A percentile compares a stretch with the other conserved stretches of the same genome.
Conservation (phyloP, 2,888 invertebrate species). For the Coelinius sp. region DNA sequence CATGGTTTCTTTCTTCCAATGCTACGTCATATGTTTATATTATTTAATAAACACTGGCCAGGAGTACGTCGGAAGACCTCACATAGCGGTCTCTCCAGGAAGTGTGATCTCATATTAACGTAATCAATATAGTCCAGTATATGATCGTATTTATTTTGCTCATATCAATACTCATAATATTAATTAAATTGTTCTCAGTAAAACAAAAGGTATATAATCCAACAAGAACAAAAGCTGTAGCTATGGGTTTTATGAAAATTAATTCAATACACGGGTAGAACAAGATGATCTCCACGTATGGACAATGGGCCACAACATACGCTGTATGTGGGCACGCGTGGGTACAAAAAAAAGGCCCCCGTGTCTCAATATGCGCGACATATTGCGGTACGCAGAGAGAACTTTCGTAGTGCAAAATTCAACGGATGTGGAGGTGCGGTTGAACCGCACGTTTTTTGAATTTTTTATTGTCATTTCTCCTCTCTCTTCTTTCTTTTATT, state of each 20-base stretch:
- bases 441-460: conserved; percentile 30
- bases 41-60: too few species aligned
- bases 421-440: conserved; percentile 27
- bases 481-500: neutral
- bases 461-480: conserved; percentile 12
- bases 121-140: too few species aligned
- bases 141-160: too few species aligned
- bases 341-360: neutral
- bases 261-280: conserved; percentile 2
- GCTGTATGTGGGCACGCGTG: conserved; percentile 26
- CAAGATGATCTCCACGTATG: conserved; percentile 17
- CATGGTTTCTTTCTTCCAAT: too few species aligned
- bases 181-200: too few species aligned
- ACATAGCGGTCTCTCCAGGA: too few species aligned
- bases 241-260: neutral
- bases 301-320: conserved; percentile 20
- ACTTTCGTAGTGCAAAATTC: conserved; percentile 2
- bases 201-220: too few species aligned
- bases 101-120: too few species aligned
- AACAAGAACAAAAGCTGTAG: conserved; percentile 8
- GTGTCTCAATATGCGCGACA: conserved; percentile 27
- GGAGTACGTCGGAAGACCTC: too few species aligned
- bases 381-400: conserved; percentile 12
- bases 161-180: too few species aligned
- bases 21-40: too few species aligned